phyloP scores from a whole-genome alignment of 2,797 vertebrate genomes.

The Oreochromis mossambicus region DNA sequence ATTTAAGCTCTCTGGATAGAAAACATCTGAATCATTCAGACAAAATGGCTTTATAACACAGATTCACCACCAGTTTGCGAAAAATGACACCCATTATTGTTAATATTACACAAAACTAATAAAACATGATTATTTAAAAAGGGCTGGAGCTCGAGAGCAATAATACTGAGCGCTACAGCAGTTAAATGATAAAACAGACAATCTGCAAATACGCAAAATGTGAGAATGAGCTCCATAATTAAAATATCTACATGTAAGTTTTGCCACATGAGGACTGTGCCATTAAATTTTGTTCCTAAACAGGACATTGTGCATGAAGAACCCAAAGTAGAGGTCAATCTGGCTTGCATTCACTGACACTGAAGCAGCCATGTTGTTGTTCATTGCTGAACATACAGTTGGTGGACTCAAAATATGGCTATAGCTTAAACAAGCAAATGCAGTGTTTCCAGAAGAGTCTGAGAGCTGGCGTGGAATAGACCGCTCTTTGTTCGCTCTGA shows the following conservation, averaged over 20 bases:
- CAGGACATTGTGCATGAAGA: background rate
- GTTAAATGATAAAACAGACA: background rate
- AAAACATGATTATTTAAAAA: background rate
- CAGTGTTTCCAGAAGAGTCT: slow-evolving; percentile 69
- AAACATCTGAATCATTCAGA: background rate
- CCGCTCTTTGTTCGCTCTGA: slow-evolving; percentile 62
- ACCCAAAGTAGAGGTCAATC: slow-evolving; percentile 27
- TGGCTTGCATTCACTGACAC: slow-evolving; percentile 37
- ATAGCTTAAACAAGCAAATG: slow-evolving; percentile 58
- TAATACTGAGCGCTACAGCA: background rate
- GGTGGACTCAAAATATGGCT: slow-evolving; percentile 58
- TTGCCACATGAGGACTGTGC: background rate
- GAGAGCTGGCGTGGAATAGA: slow-evolving; percentile 60
- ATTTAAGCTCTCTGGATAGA: background rate
- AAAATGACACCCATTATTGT: slow-evolving; percentile 21
- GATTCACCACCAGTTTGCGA: background rate
- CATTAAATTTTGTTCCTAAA: background rate
- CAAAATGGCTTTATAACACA: background rate
- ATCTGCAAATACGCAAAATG: background rate
- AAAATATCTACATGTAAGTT: background rate
- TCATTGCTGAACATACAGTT: slow-evolving; percentile 55
- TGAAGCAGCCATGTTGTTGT: slow-evolving; percentile 49
- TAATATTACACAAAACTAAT: slow-evolving; percentile 24
- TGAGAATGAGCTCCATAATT: background rate
- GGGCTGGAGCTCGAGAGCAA: background rate